Conservation (phyloP, 1,140 invertebrate species). For the Lucilia sericata region DNA sequence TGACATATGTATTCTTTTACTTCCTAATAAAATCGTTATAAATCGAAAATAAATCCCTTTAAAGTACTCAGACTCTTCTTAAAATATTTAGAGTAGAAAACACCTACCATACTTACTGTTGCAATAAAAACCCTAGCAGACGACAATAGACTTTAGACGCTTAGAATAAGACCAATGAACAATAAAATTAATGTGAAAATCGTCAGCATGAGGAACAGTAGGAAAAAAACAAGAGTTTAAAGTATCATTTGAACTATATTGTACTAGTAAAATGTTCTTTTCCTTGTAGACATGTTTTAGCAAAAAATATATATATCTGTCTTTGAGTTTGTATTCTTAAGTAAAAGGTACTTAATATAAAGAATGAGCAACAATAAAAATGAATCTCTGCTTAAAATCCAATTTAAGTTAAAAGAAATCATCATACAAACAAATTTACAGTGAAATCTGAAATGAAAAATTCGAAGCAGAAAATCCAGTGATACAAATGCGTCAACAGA, state of each 20-base stretch:
- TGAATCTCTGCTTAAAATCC: background rate
- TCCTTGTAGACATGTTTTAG: no score
- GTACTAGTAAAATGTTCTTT: no score
- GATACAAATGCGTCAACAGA: no score
- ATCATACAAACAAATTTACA: background rate
- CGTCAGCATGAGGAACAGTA: no score
- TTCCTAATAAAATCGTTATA: background rate
- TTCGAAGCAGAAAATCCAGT: no score
- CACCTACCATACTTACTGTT: background rate
- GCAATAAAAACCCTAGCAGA: background rate
- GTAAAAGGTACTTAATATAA: background rate
- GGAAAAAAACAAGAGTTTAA: background rate
- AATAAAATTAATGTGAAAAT: background rate
- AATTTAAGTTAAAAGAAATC: background rate
- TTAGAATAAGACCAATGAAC: background rate
- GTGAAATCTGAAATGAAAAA: background rate
- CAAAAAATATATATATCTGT: background rate
- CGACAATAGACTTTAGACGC: background rate
- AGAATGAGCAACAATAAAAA: background rate
- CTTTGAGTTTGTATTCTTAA: background rate
- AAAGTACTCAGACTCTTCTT: background rate
- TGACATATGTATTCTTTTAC: background rate
- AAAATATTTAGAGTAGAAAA: background rate
- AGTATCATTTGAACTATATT: background rate
- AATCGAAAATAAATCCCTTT: slow-evolving; percentile 14